phyloP scores from a whole-genome alignment of 64 coral and sea anemone species.

The Porites lutea region DNA sequence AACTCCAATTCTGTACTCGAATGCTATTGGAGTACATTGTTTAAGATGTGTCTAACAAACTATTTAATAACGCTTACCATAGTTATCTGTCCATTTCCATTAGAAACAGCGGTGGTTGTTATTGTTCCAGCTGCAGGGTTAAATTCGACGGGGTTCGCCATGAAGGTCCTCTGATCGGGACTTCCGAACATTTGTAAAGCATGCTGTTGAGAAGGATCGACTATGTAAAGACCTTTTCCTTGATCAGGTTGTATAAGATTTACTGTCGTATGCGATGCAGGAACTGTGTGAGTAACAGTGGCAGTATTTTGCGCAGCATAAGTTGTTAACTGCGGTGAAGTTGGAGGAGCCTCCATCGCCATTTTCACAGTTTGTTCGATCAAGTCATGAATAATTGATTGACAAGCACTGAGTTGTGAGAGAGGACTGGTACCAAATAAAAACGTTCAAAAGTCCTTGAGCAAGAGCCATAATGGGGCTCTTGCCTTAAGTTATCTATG shows the following conservation, averaged over 20 bases:
- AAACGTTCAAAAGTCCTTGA: too few species aligned
- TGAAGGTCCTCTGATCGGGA: conserved; percentile 91
- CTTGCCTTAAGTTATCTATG: too few species aligned
- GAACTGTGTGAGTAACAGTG: conserved; percentile 87
- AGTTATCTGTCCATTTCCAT: conserved; percentile 95
- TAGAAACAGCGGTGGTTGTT: conserved; percentile 86
- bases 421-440: conserved; percentile 11
- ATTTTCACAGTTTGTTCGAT: conserved; percentile 82
- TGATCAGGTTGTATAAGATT: conserved; percentile 96
- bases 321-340: conserved; percentile 95
- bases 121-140: conserved; percentile 86
- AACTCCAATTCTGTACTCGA: conserved; percentile 43
- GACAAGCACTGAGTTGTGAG: conserved; percentile 22
- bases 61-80: conserved; percentile 81
- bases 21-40: conserved; percentile 38
- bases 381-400: conserved; percentile 98
- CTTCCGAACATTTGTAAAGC: conserved; percentile 95
- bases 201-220: conserved; percentile 96
- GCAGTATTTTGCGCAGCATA: conserved; percentile 89
- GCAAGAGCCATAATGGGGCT: too few species aligned
- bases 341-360: conserved; percentile 98
- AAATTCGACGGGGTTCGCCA: conserved; percentile 93
- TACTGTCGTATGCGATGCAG: conserved; percentile 90
- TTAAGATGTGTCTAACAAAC: neutral
- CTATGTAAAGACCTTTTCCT: conserved; percentile 96